These are phyloP conservation scores for Agrilus planipennis DNA, from an alignment of 1,140 invertebrate genomes.

Conservation along the genomic window DNA sequence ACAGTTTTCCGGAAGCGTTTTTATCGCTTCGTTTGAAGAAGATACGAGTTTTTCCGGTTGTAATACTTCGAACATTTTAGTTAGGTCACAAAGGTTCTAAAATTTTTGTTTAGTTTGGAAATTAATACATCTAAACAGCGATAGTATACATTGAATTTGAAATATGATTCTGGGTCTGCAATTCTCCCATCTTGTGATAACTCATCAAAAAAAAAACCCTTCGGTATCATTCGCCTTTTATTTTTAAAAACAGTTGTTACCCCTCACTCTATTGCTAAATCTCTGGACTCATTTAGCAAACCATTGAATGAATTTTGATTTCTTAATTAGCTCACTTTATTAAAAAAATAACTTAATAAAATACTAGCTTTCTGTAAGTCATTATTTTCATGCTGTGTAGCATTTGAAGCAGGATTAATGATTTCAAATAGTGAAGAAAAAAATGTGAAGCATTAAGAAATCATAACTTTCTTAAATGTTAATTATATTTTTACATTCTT, in stretches of 20 bases:
- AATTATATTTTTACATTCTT: constrained; percentile 10
- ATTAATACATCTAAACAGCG: too few relatives aligned
- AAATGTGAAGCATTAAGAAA: too few relatives aligned
- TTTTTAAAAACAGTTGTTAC: constrained; percentile 2
- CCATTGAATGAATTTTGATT: constrained; percentile 18
- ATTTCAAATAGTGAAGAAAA: too few relatives aligned
- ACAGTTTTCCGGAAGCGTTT: not conserved
- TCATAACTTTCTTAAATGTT: constrained; percentile 25
- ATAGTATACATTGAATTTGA: not conserved
- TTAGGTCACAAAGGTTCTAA: too few relatives aligned
- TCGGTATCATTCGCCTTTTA: not conserved
- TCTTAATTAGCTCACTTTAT: constrained; percentile 22
- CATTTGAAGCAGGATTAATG: too few relatives aligned
- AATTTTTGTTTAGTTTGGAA: too few relatives aligned
- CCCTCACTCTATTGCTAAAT: constrained; percentile 10
- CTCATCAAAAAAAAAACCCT: constrained; percentile 5
- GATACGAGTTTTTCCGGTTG: too few relatives aligned
- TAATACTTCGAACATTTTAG: not conserved
- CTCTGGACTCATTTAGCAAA: constrained; percentile 17
- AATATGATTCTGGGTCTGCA: not conserved
- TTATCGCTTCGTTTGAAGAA: not conserved
- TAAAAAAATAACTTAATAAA: constrained; percentile 25
- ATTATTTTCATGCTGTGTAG: constrained; percentile 25
- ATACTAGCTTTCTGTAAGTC: constrained; percentile 23
- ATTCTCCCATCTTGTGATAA: constrained; percentile 5